phyloP scores from a whole-genome alignment of 1,140 invertebrate genomes.

The Drosophila jambulina region DNA sequence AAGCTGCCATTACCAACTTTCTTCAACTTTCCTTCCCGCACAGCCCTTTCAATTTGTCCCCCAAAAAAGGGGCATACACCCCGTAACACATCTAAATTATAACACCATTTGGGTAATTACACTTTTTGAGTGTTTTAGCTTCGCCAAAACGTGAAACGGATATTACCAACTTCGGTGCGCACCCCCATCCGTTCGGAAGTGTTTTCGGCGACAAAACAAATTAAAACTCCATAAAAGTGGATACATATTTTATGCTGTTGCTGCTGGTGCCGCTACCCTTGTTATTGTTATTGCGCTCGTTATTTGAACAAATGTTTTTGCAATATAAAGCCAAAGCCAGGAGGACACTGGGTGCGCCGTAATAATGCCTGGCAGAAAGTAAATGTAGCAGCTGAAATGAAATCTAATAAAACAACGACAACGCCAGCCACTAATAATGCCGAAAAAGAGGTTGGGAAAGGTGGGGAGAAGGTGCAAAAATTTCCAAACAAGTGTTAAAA shows the following conservation, averaged over 20 bases:
- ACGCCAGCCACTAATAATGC: slow-evolving; percentile 52
- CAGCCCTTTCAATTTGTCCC: slow-evolving; percentile 47
- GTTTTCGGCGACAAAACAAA: slow-evolving; percentile 80
- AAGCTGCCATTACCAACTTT: slow-evolving; percentile 42
- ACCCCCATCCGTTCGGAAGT: slow-evolving; percentile 32
- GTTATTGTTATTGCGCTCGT: slow-evolving; percentile 54
- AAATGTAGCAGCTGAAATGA: slow-evolving; percentile 67
- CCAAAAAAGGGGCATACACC: not conserved
- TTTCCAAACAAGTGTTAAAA: slow-evolving; percentile 79
- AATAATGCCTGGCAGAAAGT: slow-evolving; percentile 62
- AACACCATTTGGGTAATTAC: slow-evolving; percentile 82
- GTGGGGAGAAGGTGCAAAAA: slow-evolving; percentile 30
- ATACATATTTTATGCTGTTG: slow-evolving; percentile 76
- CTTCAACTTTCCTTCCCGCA: slow-evolving; percentile 42
- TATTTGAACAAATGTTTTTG: slow-evolving; percentile 80
- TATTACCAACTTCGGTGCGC: slow-evolving; percentile 50
- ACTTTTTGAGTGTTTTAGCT: slow-evolving; percentile 78
- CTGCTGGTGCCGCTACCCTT: slow-evolving; percentile 36
- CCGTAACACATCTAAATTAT: slow-evolving; percentile 72
- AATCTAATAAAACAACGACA: slow-evolving; percentile 77
- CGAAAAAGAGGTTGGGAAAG: slow-evolving; percentile 2
- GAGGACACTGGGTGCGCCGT: slow-evolving; percentile 17
- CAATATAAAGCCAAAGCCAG: slow-evolving; percentile 59
- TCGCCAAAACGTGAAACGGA: slow-evolving; percentile 59
- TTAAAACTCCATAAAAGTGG: slow-evolving; percentile 82